Conservation (phyloP, 2,888 invertebrate species). For the Leucophenga montana region DNA sequence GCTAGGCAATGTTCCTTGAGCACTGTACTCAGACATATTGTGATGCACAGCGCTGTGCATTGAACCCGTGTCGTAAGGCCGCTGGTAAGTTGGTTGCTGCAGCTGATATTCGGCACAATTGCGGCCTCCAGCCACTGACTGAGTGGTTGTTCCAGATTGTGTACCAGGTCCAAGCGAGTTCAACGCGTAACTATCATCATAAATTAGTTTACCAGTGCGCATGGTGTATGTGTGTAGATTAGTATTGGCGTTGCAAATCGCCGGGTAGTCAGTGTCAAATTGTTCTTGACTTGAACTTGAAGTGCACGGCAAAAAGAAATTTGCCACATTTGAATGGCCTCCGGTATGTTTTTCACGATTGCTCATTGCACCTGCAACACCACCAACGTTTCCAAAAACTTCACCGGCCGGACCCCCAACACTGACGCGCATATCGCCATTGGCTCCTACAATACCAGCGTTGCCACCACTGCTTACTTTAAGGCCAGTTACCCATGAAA, state of each 20-base stretch:
- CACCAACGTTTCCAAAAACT: conserved; percentile 64
- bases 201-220: conserved; percentile 84
- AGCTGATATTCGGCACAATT: conserved; percentile 59
- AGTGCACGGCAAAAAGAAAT: conserved; percentile 86
- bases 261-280: conserved; percentile 87
- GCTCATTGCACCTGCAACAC: conserved; percentile 34
- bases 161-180: conserved; percentile 71
- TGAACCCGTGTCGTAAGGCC: conserved; percentile 71
- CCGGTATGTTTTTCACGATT: conserved; percentile 78
- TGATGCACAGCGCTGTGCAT: conserved; percentile 59
- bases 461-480: conserved; percentile 75
- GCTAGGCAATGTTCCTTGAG: conserved; percentile 27
- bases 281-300: conserved; percentile 89
- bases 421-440: conserved; percentile 48
- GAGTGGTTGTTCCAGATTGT: conserved; percentile 16
- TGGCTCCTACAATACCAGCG: conserved; percentile 40
- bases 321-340: conserved; percentile 77
- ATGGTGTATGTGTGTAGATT: conserved; percentile 88
- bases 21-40: conserved; percentile 46
- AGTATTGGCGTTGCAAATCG: conserved; percentile 89
- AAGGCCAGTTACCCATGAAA: conserved; percentile 90
- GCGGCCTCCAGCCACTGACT: conserved; percentile 10
- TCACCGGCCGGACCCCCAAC: conserved; percentile 3
- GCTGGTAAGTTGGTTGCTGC: conserved; percentile 68
- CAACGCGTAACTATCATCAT: conserved; percentile 79